Conservation (phyloP, 2,797 vertebrate species). For the Clarias fuscus region DNA sequence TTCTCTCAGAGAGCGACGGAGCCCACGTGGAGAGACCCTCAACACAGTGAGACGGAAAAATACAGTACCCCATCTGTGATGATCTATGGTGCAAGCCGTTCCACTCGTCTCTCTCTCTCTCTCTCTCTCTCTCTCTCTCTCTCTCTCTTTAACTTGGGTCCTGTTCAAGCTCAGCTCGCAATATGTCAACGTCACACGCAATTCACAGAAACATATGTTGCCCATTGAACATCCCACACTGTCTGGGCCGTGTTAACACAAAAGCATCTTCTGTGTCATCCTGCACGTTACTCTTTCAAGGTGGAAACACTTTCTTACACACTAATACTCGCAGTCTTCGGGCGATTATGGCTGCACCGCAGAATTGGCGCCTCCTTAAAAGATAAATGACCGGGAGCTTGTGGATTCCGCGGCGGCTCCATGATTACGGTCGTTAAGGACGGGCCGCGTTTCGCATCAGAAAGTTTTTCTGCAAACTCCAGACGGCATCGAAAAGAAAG, state of each 20-base stretch:
- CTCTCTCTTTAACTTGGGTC: slow-evolving; percentile 65
- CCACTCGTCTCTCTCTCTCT: slow-evolving; percentile 50
- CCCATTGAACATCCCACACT: slow-evolving; percentile 31
- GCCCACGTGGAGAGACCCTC: slow-evolving; percentile 44
- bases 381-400: slow-evolving; percentile 42
- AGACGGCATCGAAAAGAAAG: background rate
- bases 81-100: slow-evolving; percentile 55
- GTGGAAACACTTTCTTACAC: slow-evolving; percentile 28
- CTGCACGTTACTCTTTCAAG: background rate
- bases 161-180: slow-evolving; percentile 61
- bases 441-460: slow-evolving; percentile 13
- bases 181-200: slow-evolving; percentile 70
- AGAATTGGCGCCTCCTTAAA: slow-evolving; percentile 32
- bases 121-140: slow-evolving; percentile 51
- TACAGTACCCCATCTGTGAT: slow-evolving; percentile 64
- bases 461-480: background rate
- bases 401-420: slow-evolving; percentile 34
- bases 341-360: slow-evolving; percentile 37
- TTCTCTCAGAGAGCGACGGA: slow-evolving; percentile 9
- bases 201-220: slow-evolving; percentile 72
- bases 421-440: slow-evolving; percentile 46
- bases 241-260: slow-evolving; percentile 24
- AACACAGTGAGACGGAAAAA: slow-evolving; percentile 56
- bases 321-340: slow-evolving; percentile 13
- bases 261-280: slow-evolving; percentile 21